Conservation (phyloP, 2,888 invertebrate genomes). For the Phlogophora meticulosa region DNA sequence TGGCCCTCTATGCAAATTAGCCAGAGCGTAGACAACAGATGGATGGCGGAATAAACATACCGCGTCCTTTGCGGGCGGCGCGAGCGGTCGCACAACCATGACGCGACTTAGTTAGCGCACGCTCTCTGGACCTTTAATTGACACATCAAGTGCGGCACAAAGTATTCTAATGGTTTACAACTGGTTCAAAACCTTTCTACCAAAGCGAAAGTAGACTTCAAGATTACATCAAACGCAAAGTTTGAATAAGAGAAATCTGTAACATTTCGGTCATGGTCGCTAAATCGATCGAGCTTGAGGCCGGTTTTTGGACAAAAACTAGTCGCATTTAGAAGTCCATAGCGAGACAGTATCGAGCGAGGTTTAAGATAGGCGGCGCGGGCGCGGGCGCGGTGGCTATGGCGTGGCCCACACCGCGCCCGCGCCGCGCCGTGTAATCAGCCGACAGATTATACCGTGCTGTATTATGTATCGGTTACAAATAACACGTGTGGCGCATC, state of each 20-base stretch:
- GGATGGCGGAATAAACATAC: conserved; percentile 91
- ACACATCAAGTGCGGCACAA: conserved; percentile 42
- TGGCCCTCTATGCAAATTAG: conserved; percentile 91
- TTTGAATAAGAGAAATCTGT: conserved; percentile 59
- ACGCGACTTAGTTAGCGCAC: conserved; percentile 62
- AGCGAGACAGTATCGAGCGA: conserved; percentile 54
- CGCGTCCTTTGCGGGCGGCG: conserved; percentile 84
- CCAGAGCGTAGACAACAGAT: conserved; percentile 90
- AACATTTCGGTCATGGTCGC: conserved; percentile 75
- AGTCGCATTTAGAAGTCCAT: conserved; percentile 67
- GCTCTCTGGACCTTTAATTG: conserved; percentile 44
- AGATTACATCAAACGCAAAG: conserved; percentile 40
- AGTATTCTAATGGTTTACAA: conserved; percentile 16
- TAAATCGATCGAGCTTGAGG: conserved; percentile 68
- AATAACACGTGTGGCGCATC: conserved; percentile 65
- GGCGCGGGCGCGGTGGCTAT: conserved; percentile 30
- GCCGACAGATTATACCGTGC: conserved; percentile 61
- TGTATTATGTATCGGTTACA: conserved; percentile 67
- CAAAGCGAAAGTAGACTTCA: conserved; percentile 32
- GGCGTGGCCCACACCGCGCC: conserved; percentile 36
- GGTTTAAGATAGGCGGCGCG: conserved; percentile 35
- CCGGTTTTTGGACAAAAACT: conserved; percentile 76
- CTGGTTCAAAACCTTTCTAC: conserved; percentile 37
- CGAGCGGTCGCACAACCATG: conserved; percentile 52
- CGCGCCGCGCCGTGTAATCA: conserved; percentile 59